Percentiles rank a stretch among this genome's conserved stretches.
Evolutionary conservation across 2,888 invertebrate species (phyloP).

Genomic region (Gerris lacustris): DNA sequence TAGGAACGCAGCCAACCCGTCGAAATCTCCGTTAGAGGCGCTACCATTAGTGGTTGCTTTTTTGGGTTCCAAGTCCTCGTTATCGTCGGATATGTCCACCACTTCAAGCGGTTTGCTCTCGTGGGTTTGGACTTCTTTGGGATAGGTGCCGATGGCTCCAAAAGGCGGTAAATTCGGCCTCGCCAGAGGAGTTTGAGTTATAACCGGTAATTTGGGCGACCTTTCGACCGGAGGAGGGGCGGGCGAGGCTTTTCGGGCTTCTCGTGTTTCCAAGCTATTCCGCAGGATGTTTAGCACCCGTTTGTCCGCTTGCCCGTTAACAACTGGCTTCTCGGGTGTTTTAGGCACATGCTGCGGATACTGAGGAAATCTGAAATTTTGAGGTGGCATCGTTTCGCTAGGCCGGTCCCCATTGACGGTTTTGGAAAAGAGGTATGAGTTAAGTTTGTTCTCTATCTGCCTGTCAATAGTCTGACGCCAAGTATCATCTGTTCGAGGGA

Average conservation of each 20-base stretch:
- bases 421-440: slow-evolving; percentile 33
- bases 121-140: neutral
- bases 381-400: slow-evolving; percentile 9
- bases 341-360: slow-evolving; percentile 30
- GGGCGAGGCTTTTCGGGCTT: slow-evolving; percentile 7
- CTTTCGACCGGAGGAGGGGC: slow-evolving; percentile 10
- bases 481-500: slow-evolving; percentile 40
- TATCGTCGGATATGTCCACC: slow-evolving; percentile 22
- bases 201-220: slow-evolving; percentile 4
- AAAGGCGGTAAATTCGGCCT: slow-evolving; percentile 44
- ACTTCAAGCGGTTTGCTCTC: slow-evolving; percentile 14
- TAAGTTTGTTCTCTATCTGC: slow-evolving; percentile 41
- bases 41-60: neutral
- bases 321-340: slow-evolving; percentile 25
- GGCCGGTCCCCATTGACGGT: neutral
- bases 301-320: slow-evolving; percentile 41
- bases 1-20: slow-evolving; percentile 48
- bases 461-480: slow-evolving; percentile 45
- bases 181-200: slow-evolving; percentile 4
- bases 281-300: slow-evolving; percentile 56
- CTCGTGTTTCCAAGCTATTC: slow-evolving; percentile 53
- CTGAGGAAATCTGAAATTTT: slow-evolving; percentile 4
- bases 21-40: slow-evolving; percentile 35
- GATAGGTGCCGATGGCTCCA: slow-evolving; percentile 40
- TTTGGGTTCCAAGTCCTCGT: slow-evolving; percentile 12